phyloP scores from a whole-genome alignment of 2,888 invertebrate species.

The Dicyrtoma fusca region DNA sequence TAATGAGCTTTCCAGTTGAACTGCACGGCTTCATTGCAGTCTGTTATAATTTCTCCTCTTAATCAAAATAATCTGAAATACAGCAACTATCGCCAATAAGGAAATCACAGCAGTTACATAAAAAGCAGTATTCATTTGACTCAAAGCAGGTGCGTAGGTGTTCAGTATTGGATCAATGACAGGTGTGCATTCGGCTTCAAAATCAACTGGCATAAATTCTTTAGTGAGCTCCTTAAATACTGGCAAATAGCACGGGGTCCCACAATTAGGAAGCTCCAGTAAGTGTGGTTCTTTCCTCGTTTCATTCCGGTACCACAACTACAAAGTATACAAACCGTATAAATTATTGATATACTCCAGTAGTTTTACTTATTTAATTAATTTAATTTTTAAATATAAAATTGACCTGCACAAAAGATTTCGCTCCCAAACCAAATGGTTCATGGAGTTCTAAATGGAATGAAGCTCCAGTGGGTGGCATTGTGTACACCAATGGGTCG shows the following conservation, averaged over 20 bases:
- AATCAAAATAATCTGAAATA: no score
- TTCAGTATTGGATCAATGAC: no score
- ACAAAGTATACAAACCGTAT: not conserved
- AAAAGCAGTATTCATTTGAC: no score
- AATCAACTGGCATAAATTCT: not conserved
- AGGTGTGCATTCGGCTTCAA: not conserved
- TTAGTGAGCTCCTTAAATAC: not conserved
- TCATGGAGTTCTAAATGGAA: slow-evolving; percentile 1
- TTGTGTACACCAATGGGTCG: not conserved
- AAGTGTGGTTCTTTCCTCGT: not conserved
- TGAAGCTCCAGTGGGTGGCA: not conserved
- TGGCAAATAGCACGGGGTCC: not conserved
- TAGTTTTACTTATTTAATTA: no score
- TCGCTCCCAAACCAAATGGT: not conserved
- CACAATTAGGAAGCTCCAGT: slow-evolving; percentile 6
- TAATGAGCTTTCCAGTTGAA: no score
- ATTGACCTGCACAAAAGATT: not conserved
- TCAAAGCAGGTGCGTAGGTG: no score
- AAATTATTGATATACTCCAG: no score
- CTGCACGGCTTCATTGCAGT: no score
- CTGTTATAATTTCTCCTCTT: no score
- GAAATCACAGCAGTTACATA: no score
- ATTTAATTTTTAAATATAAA: no score
- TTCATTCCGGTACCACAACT: slow-evolving; percentile 16
- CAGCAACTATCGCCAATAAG: no score